Conservation (phyloP, 2,888 invertebrate genomes). For the Nowickia ferox region DNA sequence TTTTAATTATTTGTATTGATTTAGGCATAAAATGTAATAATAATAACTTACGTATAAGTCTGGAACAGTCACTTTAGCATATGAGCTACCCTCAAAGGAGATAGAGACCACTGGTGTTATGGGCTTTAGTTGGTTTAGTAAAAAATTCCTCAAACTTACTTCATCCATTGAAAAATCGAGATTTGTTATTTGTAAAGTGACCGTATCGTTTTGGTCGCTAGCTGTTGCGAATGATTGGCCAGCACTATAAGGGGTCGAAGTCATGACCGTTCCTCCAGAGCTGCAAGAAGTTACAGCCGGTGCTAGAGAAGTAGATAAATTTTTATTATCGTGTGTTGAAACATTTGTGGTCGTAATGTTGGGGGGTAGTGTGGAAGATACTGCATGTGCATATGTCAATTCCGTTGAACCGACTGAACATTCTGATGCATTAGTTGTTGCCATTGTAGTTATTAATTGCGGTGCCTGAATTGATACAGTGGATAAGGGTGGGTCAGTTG, state of each 20-base stretch:
- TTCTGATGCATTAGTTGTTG: conserved; percentile 46
- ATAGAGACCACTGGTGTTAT: conserved; percentile 82
- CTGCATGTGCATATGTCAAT: conserved; percentile 69
- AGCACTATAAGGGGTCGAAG: conserved; percentile 45
- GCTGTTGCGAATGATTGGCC: conserved; percentile 71
- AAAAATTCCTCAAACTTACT: conserved; percentile 79
- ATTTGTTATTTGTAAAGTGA: conserved; percentile 83
- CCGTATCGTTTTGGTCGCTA: conserved; percentile 76
- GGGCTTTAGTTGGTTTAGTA: conserved; percentile 82
- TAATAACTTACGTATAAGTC: conserved; percentile 80
- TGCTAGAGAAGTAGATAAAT: conserved; percentile 47
- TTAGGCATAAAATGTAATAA: conserved; percentile 18
- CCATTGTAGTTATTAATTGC: conserved; percentile 20
- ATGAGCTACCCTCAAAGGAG: conserved; percentile 81
- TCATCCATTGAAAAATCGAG: conserved; percentile 83
- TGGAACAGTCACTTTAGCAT: conserved; percentile 83
- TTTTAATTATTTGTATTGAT: neutral
- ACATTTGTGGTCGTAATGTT: conserved; percentile 47
- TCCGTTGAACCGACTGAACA: conserved; percentile 56
- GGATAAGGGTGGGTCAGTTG: conserved; percentile 48
- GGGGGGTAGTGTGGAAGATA: conserved; percentile 53
- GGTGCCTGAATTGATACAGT: conserved; percentile 53
- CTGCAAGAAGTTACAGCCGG: conserved; percentile 39
- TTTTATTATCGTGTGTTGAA: conserved; percentile 43
- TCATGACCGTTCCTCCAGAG: conserved; percentile 32